These are phyloP conservation scores for Mimas tiliae DNA, from an alignment of 2,888 invertebrate genomes.

Conservation along the genomic window DNA sequence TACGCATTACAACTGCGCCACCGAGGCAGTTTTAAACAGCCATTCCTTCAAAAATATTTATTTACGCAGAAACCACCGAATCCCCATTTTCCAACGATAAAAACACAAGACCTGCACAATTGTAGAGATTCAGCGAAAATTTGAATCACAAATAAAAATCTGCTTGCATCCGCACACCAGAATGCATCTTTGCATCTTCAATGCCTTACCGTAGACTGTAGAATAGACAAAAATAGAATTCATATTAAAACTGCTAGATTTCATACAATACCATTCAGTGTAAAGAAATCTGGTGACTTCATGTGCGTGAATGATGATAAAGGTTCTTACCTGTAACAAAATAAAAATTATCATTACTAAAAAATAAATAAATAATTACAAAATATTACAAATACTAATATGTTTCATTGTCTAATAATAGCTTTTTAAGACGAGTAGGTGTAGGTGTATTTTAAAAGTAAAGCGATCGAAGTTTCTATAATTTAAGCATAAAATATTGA, in stretches of 20 bases:
- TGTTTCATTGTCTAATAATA: too few species aligned
- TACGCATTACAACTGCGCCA: too few species aligned
- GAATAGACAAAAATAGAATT: neutral
- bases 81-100: too few species aligned
- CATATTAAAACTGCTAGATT: neutral
- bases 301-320: neutral
- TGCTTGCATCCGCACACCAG: neutral
- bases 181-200: neutral
- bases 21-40: too few species aligned
- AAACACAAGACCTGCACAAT: constrained; percentile 2
- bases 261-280: neutral
- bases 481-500: too few species aligned
- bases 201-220: neutral
- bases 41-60: neutral
- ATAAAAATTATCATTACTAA: neutral
- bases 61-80: neutral
- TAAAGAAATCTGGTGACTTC: neutral
- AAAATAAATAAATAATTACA: neutral
- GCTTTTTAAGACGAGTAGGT: too few species aligned
- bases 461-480: too few species aligned
- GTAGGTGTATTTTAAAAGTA: too few species aligned
- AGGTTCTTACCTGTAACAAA: constrained; percentile 16
- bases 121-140: neutral
- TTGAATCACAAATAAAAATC: constrained; percentile 15
- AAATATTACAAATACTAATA: neutral